These are phyloP conservation scores for Distichodus sexfasciatus DNA, from an alignment of 2,797 vertebrate genomes.

Conservation along the genomic window DNA sequence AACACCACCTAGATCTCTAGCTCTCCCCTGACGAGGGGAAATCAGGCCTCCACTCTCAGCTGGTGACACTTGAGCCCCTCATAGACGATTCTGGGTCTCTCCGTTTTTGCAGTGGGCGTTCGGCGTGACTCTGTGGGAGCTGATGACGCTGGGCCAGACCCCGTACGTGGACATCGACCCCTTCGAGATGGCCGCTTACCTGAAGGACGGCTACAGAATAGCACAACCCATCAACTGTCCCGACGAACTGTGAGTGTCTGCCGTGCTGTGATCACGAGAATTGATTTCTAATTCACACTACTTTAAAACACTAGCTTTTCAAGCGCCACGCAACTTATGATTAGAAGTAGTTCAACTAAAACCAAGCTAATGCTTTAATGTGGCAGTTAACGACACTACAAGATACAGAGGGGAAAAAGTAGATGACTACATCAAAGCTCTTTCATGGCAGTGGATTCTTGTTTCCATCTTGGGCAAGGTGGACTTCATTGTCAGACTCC, in stretches of 20 bases:
- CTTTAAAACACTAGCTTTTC: too few species aligned
- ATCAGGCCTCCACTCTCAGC: not conserved
- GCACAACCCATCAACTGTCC: conserved; percentile 99
- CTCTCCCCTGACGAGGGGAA: not conserved
- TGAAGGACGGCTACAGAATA: conserved; percentile 98
- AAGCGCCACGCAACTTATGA: too few species aligned
- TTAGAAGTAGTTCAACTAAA: too few species aligned
- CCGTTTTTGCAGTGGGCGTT: conserved; percentile 91
- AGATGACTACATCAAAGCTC: not conserved
- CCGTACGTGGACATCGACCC: conserved; percentile 98
- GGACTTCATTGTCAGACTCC: too few species aligned
- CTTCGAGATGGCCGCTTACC: conserved; percentile 98
- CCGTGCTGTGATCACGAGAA: not conserved
- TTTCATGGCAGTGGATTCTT: too few species aligned
- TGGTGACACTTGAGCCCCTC: not conserved
- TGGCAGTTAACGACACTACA: too few species aligned
- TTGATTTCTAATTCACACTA: not conserved
- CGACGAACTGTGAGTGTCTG: conserved; percentile 89
- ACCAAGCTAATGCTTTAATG: too few species aligned
- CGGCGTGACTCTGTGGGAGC: conserved; percentile 94
- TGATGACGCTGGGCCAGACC: conserved; percentile 98
- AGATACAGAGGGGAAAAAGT: too few species aligned
- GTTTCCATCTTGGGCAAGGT: too few species aligned
- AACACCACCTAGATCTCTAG: not conserved
- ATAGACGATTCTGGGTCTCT: too few species aligned